phyloP scores from a whole-genome alignment of 64 coral and sea anemone species.

The Porites lutea region DNA sequence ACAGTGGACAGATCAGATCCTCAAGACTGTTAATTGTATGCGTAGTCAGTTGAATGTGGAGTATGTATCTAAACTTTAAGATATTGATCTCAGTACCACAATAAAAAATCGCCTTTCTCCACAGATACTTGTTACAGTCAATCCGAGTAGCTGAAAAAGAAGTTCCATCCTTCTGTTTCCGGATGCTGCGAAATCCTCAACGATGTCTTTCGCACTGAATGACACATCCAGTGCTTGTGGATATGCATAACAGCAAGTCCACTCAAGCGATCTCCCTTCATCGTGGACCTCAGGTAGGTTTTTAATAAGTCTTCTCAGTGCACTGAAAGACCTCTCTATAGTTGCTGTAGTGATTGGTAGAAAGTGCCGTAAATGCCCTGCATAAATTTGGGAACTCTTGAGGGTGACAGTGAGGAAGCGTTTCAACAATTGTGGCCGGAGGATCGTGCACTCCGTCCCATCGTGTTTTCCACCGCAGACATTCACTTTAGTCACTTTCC shows the following conservation, averaged over 20 bases:
- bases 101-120: too few relatives aligned
- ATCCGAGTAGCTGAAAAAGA: too few relatives aligned
- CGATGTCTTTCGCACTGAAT: neutral
- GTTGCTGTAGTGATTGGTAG: conserved; percentile 53
- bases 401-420: conserved; percentile 35
- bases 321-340: conserved; percentile 54
- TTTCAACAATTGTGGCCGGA: too few relatives aligned
- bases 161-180: neutral
- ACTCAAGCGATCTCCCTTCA: conserved; percentile 52
- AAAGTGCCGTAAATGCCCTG: conserved; percentile 41
- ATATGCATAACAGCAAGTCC: conserved; percentile 64
- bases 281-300: conserved; percentile 50
- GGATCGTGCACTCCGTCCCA: too few relatives aligned
- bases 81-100: too few relatives aligned
- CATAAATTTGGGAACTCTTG: conserved; percentile 50
- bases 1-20: too few relatives aligned
- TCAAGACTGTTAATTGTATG: too few relatives aligned
- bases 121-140: too few relatives aligned
- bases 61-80: too few relatives aligned
- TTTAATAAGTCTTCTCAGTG: conserved; percentile 41
- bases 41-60: too few relatives aligned
- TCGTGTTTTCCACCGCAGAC: too few relatives aligned
- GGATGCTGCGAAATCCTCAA: conserved; percentile 42
- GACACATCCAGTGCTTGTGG: conserved; percentile 19
- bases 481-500: too few relatives aligned